Percentiles rank a stretch among this genome's conserved stretches.
phyloP scores from a whole-genome alignment of 2,888 invertebrate genomes.

The Ennomos erosarius region DNA sequence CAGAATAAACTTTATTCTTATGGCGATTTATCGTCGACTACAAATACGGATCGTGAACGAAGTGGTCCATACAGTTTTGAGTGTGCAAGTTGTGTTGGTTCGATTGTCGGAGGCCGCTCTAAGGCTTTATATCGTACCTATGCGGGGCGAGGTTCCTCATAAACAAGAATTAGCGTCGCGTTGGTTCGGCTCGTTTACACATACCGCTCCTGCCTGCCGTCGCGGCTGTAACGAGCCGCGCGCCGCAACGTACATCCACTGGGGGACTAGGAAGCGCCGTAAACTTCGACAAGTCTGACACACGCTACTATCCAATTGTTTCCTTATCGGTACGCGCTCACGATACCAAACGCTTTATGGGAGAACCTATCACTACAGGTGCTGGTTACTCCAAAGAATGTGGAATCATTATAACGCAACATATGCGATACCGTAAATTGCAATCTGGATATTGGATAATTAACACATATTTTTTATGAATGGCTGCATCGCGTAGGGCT shows the following conservation, averaged over 20 bases:
- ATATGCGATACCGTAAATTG: constrained; percentile 36
- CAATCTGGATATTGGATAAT: constrained; percentile 34
- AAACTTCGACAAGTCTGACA: constrained; percentile 70
- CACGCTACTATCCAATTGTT: constrained; percentile 64
- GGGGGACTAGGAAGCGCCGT: constrained; percentile 73
- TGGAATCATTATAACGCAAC: constrained; percentile 30
- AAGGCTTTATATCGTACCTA: constrained; percentile 66
- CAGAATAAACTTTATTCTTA: constrained; percentile 53
- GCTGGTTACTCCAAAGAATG: constrained; percentile 26
- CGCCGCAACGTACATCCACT: constrained; percentile 61
- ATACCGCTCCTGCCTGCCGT: constrained; percentile 75
- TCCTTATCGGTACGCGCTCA: constrained; percentile 54
- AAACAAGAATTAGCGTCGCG: constrained; percentile 83
- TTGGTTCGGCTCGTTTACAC: constrained; percentile 80
- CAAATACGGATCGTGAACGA: constrained; percentile 57
- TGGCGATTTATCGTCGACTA: constrained; percentile 54
- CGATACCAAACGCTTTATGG: constrained; percentile 46
- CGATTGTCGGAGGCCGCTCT: constrained; percentile 70
- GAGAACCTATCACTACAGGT: constrained; percentile 29
- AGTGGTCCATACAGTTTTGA: constrained; percentile 59
- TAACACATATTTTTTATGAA: constrained; percentile 27
- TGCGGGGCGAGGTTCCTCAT: constrained; percentile 70
- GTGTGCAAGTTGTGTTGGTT: constrained; percentile 53
- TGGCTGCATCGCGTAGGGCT: constrained; percentile 23
- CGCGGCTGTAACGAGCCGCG: constrained; percentile 65